These are phyloP conservation scores for Phenganax marumi DNA, from an alignment of 92 coral and sea anemone genomes.

Conservation along the genomic window DNA sequence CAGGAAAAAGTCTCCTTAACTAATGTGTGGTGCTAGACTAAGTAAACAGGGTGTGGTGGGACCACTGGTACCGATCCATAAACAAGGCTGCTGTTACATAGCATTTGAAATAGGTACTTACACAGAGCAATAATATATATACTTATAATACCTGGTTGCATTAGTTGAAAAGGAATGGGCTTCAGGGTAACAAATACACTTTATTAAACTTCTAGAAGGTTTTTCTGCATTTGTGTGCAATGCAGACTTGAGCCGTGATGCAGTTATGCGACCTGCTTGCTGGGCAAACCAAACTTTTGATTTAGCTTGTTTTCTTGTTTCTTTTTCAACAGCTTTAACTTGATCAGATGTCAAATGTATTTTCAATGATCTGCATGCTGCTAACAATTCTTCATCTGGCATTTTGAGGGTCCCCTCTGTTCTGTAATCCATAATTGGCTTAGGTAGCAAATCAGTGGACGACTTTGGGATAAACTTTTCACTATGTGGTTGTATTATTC, in stretches of 20 bases:
- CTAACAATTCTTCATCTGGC: neutral
- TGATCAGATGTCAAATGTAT: constrained; percentile 28
- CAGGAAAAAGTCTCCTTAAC: no score
- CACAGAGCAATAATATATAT: neutral
- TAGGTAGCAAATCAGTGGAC: constrained; percentile 35
- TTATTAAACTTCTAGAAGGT: constrained; percentile 34
- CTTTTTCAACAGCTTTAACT: constrained; percentile 34
- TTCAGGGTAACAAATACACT: constrained; percentile 37
- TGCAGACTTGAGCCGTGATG: constrained; percentile 33
- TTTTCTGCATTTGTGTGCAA: constrained; percentile 19
- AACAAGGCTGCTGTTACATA: no score
- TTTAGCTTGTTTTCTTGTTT: constrained; percentile 28
- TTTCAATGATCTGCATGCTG: constrained; percentile 16
- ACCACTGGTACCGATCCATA: no score
- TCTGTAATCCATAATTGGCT: constrained; percentile 42
- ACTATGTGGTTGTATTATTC: constrained; percentile 20
- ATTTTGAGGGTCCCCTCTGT: constrained; percentile 4
- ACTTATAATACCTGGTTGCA: constrained; percentile 16
- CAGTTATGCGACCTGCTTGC: constrained; percentile 39
- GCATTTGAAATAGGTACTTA: no score
- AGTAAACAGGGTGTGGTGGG: no score
- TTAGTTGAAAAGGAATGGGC: constrained; percentile 34
- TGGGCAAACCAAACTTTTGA: constrained; percentile 35
- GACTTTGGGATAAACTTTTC: constrained; percentile 47
- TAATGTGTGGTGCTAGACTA: no score